Conservation (phyloP, 2,888 invertebrate species). For the Ennomos fuscantarius region DNA sequence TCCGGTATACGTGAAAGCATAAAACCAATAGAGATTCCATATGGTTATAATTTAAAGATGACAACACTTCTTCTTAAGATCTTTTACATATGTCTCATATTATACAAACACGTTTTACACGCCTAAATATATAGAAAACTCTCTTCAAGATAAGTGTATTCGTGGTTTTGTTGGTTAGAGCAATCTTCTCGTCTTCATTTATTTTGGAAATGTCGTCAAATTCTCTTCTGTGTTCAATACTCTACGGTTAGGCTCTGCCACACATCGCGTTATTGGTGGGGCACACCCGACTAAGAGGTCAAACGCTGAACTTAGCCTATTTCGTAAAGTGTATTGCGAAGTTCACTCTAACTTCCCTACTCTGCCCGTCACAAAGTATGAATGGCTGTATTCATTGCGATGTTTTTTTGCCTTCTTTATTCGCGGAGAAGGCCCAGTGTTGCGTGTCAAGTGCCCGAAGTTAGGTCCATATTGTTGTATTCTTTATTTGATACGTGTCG, state of each 20-base stretch:
- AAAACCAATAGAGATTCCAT: no score
- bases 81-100: no score
- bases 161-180: no score
- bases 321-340: conserved; percentile 65
- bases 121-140: no score
- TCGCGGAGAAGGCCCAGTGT: conserved; percentile 45
- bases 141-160: no score
- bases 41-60: no score
- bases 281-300: conserved; percentile 57
- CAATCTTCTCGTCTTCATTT: no score
- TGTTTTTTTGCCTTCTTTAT: conserved; percentile 51
- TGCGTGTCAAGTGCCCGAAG: conserved; percentile 41
- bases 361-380: conserved; percentile 49
- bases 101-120: no score
- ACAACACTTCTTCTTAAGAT: no score
- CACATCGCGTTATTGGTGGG: conserved; percentile 60
- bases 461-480: conserved; percentile 48
- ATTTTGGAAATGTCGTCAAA: background rate
- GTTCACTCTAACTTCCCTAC: conserved; percentile 55
- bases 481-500: conserved; percentile 47
- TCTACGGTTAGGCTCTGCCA: conserved; percentile 47
- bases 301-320: conserved; percentile 60
- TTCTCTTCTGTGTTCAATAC: background rate
- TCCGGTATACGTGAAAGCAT: no score
- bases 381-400: conserved; percentile 45